Base-by-base conservation (phyloP, 2,797 vertebrate genomes). In the Diplodus sargus region DNA sequence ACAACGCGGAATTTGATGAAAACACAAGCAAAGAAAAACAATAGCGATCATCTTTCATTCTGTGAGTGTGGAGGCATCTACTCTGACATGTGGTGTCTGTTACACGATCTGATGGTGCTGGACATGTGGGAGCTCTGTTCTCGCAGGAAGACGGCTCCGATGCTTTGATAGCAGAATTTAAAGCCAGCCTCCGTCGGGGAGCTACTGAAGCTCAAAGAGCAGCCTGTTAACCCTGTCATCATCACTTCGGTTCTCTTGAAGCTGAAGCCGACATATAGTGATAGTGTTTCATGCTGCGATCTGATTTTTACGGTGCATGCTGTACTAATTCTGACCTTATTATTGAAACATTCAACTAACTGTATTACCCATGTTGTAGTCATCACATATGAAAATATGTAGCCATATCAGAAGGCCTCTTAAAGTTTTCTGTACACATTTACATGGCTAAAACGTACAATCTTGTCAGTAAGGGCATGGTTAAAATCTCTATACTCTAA, bases 391-490 rank as follows among this genome's bases (percentile, higher is more conserved):
- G 76, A 90, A 92, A 91, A 89, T 87, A 68, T 73, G 63, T 63
- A 70, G 72, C 74, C 59, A 49, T 78, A 61, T 68, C 72, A 28
- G 57, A 91, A 90, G 89, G 89, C 87, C 77, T 88, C 84, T 77
- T 71, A 74, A 76, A 88, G 77, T 73, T 87, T 75, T 87, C 85
- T 89, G 78, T 87, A 90, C 85, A 86, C 85, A 85, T 91, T 89
- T 89, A 90, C 90, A 91, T 60, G 52, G 67, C 61, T 61, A 57
- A 79, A 81, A 78, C 78, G 60, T 78, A 86, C 73, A 83, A 78
- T 83, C 70, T 65, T 67, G 60, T 85, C 76, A 87, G 68, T 69
- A 64, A 87, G 82, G 78, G 63, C 67, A 54, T 3, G 58, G 70
- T 90, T 85, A 82, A 82, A 83, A 92, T 84, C 67, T 86, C 68